Base-by-base conservation (phyloP, 2,888 invertebrate species). In the Melipona bicolor region DNA sequence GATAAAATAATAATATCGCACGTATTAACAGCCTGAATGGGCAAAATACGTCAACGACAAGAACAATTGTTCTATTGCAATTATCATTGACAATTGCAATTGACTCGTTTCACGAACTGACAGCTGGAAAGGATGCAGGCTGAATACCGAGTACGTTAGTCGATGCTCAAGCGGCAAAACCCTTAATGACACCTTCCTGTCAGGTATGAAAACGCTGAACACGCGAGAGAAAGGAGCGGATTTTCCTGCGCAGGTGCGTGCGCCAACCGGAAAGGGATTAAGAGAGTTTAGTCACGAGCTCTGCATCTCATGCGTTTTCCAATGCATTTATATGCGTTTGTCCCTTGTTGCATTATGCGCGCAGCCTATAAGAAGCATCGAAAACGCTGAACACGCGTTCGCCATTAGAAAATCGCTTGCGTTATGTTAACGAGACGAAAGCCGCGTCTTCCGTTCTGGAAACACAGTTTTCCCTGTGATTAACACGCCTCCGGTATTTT, bases 211-310 rank as follows among this genome's bases (percentile, higher is more conserved):
- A 71, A 69, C 73, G 80, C 59, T 15, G 49, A 73, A 73, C 32
- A n/a, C 59, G 56, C 27, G 50, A 75, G 73, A 65, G 76, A 72
- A 74, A 73, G 74, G 65, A 32, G 67, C 59, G 54, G 11, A 54
- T 50, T 81, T 79, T 78, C 76, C 67, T 67, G 43, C 43, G 81
- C 78, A 82, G 88, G 77, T 85, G 88, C 73, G 27, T 15, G 21
- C 61, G 76, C 27, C 36, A 62, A 77, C 89, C 87, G 88, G 84
- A 87, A 87, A 82, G 69, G 81, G 69, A 89, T 88, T 87, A 79
- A 85, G 79, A 61, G 73, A 87, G 85, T 88, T 88, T 79, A 87
- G 88, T 88, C 88, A 88, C 88, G 88, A 73, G 77, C 49, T 65
- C 36, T 43, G 74, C 65, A 27, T 77, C 54, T 65, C 19, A 50